phyloP scores from a whole-genome alignment of 2,797 vertebrate genomes.

The Corythornis leucogaster region DNA sequence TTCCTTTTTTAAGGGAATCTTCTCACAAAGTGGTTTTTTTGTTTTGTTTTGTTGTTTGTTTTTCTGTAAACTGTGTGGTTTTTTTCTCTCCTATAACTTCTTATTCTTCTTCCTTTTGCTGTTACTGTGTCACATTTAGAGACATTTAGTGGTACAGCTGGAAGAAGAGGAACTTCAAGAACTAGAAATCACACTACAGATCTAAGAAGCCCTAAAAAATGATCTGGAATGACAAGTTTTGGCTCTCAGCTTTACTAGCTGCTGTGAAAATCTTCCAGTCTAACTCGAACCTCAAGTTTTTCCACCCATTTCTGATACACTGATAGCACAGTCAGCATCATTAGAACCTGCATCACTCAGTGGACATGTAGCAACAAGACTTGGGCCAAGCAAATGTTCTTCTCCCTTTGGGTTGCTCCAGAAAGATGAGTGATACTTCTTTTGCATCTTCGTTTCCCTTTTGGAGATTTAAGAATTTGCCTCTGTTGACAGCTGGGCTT shows the following conservation, averaged over 20 bases:
- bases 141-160: neutral
- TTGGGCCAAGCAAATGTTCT: neutral
- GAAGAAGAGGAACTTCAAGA: neutral
- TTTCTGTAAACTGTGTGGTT: neutral
- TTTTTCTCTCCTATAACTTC: neutral
- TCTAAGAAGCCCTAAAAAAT: neutral
- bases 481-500: neutral
- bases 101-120: neutral
- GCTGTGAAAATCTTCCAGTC: neutral
- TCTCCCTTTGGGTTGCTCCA: neutral
- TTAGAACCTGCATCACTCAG: neutral
- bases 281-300: neutral
- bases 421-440: neutral
- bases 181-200: neutral
- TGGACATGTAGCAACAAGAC: neutral
- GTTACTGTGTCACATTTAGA: neutral
- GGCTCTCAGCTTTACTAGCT: neutral
- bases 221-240: neutral
- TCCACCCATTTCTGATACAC: neutral
- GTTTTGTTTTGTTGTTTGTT: neutral
- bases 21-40: neutral
- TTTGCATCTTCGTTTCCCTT: neutral
- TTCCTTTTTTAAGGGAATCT: neutral
- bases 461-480: neutral
- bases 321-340: fast-evolving